Evolutionary conservation across 2,797 vertebrate genomes (phyloP).

Genomic region (Arctocebus calabarensis): DNA sequence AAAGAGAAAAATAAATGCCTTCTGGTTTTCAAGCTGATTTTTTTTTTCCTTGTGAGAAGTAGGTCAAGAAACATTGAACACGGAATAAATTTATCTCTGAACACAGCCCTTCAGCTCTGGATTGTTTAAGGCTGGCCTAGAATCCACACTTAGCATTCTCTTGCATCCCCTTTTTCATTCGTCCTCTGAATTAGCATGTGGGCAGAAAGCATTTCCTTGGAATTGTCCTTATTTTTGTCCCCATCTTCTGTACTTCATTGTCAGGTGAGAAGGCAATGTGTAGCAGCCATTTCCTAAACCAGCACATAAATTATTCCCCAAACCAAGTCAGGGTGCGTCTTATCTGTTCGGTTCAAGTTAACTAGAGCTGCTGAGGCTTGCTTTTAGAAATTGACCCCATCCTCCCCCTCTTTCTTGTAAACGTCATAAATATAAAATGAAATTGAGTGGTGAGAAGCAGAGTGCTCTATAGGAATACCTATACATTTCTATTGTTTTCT

Average conservation of each 20-base stretch:
- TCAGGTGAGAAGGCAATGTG: conserved; percentile 44
- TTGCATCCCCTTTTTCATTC: conserved; percentile 32
- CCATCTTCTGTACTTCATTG: not conserved
- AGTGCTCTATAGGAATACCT: not conserved
- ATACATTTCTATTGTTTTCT: not conserved
- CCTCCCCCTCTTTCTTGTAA: not conserved
- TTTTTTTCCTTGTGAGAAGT: conserved; percentile 74
- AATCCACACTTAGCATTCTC: conserved; percentile 64
- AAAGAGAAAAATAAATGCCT: conserved; percentile 68
- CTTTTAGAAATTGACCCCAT: not conserved
- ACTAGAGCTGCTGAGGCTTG: not conserved
- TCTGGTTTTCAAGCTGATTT: conserved; percentile 62
- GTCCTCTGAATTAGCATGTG: conserved; percentile 65
- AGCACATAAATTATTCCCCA: conserved; percentile 20
- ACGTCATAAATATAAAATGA: conserved; percentile 41
- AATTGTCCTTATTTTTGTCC: conserved; percentile 61
- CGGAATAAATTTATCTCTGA: conserved; percentile 74
- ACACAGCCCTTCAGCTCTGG: conserved; percentile 67
- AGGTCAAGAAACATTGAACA: conserved; percentile 77
- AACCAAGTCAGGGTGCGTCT: not conserved
- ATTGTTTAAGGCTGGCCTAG: conserved; percentile 72
- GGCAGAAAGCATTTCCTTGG: conserved; percentile 42
- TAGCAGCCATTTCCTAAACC: conserved; percentile 42
- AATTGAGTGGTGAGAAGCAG: not conserved
- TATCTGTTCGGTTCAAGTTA: conserved; percentile 48